These are phyloP conservation scores for Clarias gariepinus DNA, from an alignment of 2,113 vertebrate genomes.

Conservation along the genomic window DNA sequence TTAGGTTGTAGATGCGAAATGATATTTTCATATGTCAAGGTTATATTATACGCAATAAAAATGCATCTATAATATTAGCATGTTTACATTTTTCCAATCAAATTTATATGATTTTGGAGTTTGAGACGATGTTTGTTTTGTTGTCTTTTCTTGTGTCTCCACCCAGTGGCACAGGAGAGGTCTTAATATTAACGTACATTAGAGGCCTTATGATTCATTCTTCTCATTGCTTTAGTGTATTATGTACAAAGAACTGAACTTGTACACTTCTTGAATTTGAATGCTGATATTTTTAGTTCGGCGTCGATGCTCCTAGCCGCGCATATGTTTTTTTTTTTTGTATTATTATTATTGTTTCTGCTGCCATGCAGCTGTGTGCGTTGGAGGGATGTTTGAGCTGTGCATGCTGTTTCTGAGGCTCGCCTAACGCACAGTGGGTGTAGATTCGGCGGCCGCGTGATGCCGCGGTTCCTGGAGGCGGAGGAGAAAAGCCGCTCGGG, in stretches of 20 bases:
- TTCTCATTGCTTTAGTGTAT: constrained; percentile 65
- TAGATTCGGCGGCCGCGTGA: constrained; percentile 44
- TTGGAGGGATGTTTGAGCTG: neutral
- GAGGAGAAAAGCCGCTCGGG: constrained; percentile 46
- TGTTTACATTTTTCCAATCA: neutral
- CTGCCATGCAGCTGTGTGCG: neutral
- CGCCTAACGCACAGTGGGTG: constrained; percentile 39
- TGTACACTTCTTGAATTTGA: constrained; percentile 59
- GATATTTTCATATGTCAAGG: neutral
- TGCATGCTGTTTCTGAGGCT: constrained; percentile 53
- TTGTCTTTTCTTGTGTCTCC: constrained; percentile 64
- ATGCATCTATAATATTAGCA: neutral
- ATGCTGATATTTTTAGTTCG: constrained; percentile 60
- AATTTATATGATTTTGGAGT: constrained; percentile 16
- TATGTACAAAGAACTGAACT: constrained; percentile 56
- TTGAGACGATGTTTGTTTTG: neutral
- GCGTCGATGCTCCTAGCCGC: neutral
- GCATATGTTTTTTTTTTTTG: neutral
- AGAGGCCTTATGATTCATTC: constrained; percentile 57
- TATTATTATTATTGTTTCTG: neutral
- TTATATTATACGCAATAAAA: neutral
- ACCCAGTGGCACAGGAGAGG: constrained; percentile 72
- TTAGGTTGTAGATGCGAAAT: neutral
- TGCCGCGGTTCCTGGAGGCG: constrained; percentile 54
- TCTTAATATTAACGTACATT: constrained; percentile 59